Conservation (phyloP, 2,797 vertebrate genomes). For the Myotis planiceps region DNA sequence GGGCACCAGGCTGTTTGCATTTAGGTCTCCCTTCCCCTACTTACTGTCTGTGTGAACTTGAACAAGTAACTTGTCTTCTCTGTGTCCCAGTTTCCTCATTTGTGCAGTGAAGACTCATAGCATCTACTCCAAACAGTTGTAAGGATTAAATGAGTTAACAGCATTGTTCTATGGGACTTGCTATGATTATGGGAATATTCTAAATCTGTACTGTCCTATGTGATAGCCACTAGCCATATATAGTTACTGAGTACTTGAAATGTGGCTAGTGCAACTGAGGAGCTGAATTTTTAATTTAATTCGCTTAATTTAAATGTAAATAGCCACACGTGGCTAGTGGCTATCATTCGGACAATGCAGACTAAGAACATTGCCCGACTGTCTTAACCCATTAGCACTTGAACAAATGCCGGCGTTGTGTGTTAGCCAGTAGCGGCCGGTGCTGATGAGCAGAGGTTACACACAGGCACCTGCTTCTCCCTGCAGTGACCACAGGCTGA, state of each 20-base stretch:
- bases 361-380: background rate
- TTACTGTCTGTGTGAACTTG: background rate
- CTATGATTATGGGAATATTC: background rate
- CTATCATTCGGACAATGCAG: background rate
- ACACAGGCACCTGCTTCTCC: background rate
- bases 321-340: background rate
- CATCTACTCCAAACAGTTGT: background rate
- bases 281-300: background rate
- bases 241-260: background rate
- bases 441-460: background rate
- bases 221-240: rapidly evolving
- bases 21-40: background rate
- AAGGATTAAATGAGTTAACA: background rate
- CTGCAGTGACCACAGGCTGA: background rate
- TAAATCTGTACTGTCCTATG: background rate
- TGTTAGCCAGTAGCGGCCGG: background rate
- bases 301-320: background rate
- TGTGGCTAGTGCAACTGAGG: background rate
- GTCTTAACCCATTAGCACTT: background rate
- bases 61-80: background rate
- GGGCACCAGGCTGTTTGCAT: too few species aligned
- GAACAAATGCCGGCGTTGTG: background rate
- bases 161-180: background rate
- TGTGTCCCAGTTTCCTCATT: background rate
- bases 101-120: background rate